These are phyloP conservation scores for Apaloderma vittatum DNA, from an alignment of 2,113 vertebrate genomes.

Conservation along the genomic window DNA sequence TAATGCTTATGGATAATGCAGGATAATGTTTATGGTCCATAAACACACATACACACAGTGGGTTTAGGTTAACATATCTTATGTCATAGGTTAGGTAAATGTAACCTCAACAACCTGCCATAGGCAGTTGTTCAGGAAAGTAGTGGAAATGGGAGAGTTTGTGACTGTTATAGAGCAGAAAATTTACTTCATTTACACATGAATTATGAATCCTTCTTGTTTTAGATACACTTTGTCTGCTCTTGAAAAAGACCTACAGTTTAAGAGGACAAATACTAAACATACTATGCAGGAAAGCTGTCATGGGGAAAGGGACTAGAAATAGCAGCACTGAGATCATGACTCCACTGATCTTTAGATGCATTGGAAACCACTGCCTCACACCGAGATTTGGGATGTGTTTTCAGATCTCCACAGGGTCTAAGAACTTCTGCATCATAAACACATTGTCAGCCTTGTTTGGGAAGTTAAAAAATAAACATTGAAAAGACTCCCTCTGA, in stretches of 20 bases:
- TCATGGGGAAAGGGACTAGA: neutral
- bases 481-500: neutral
- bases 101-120: neutral
- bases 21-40: neutral
- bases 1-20: too few relatives aligned
- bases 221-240: neutral
- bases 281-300: neutral
- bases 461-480: neutral
- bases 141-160: neutral
- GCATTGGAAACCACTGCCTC: accelerated
- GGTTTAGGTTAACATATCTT: neutral
- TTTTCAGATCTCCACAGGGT: neutral
- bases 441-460: neutral
- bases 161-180: neutral
- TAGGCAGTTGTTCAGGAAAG: neutral
- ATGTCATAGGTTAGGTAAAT: neutral
- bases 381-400: neutral
- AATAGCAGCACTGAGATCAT: neutral
- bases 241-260: neutral
- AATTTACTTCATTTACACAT: neutral
- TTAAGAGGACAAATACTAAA: neutral
- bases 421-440: neutral
- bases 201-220: neutral
- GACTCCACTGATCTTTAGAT: neutral
- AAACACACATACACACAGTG: neutral